Conservation (phyloP, 2,888 invertebrate species). For the Leucophora obtusa region DNA sequence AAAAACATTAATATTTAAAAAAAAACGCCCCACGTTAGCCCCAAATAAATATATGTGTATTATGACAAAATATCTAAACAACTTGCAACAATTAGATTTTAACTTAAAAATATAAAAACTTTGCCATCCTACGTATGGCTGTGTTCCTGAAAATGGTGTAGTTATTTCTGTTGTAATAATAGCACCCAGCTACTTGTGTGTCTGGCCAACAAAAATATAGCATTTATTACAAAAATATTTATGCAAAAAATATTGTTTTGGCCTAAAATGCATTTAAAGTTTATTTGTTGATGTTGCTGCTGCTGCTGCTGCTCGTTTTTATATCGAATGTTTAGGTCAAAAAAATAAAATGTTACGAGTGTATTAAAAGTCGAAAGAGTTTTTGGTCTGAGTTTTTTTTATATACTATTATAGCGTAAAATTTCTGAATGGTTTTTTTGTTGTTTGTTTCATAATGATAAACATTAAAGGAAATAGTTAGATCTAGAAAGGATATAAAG, state of each 20-base stretch:
- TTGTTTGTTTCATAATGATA: conserved; percentile 42
- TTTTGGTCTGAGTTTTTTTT: conserved; percentile 1
- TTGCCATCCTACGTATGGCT: no score
- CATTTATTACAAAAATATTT: conserved; percentile 55
- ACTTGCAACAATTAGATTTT: no score
- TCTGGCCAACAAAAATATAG: conserved; percentile 41
- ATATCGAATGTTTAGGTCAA: conserved; percentile 45
- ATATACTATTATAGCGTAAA: background rate
- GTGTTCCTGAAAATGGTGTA: no score
- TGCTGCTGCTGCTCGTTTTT: conserved; percentile 11
- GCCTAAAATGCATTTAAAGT: conserved; percentile 52
- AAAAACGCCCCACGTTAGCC: no score
- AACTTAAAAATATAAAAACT: no score
- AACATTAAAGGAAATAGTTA: conserved; percentile 56
- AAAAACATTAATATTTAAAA: no score
- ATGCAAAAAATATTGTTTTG: conserved; percentile 49
- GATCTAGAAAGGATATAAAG: conserved; percentile 47
- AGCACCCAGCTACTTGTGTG: background rate
- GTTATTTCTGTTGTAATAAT: no score
- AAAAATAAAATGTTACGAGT: conserved; percentile 50
- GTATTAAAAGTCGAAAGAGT: conserved; percentile 40
- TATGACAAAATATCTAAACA: no score
- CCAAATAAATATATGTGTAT: no score
- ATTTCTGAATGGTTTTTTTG: background rate
- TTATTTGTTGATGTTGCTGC: background rate